Evolutionary conservation across 1,140 invertebrate genomes (phyloP).

Genomic region (Cydia amplana): DNA sequence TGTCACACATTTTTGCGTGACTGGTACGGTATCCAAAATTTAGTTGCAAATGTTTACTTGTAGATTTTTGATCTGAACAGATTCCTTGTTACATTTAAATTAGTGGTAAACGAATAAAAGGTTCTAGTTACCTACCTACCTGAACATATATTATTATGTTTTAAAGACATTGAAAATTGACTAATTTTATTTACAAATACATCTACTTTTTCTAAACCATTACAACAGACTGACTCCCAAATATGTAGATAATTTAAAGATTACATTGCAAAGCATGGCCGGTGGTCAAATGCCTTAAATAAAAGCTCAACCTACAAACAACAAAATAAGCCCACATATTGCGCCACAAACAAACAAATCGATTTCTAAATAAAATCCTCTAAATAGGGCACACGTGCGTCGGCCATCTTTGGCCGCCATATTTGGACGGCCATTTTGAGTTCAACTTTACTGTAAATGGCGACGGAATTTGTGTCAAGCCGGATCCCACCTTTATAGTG

Average conservation of each 20-base stretch:
- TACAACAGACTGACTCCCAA: neutral
- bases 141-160: too few species aligned
- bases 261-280: neutral
- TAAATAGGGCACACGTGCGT: slow-evolving; percentile 34
- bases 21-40: too few species aligned
- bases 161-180: too few species aligned
- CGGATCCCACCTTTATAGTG: slow-evolving; percentile 10
- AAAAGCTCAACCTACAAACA: neutral
- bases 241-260: neutral
- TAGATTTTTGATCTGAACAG: too few species aligned
- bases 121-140: too few species aligned
- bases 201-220: too few species aligned
- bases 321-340: slow-evolving; percentile 16
- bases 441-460: slow-evolving; percentile 10
- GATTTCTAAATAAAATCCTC: slow-evolving; percentile 25
- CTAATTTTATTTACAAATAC: neutral
- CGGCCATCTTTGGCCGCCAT: slow-evolving; percentile 29
- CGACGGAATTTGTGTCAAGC: slow-evolving; percentile 22
- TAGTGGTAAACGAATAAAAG: too few species aligned
- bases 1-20: too few species aligned
- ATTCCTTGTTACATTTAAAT: too few species aligned
- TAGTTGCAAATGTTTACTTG: too few species aligned
- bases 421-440: slow-evolving; percentile 20
- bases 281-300: neutral
- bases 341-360: neutral